Evolutionary conservation across 2,888 invertebrate genomes (phyloP), one percentile per base, ranked within the genome.

Genomic region (Geophilus truncorum): DNA sequence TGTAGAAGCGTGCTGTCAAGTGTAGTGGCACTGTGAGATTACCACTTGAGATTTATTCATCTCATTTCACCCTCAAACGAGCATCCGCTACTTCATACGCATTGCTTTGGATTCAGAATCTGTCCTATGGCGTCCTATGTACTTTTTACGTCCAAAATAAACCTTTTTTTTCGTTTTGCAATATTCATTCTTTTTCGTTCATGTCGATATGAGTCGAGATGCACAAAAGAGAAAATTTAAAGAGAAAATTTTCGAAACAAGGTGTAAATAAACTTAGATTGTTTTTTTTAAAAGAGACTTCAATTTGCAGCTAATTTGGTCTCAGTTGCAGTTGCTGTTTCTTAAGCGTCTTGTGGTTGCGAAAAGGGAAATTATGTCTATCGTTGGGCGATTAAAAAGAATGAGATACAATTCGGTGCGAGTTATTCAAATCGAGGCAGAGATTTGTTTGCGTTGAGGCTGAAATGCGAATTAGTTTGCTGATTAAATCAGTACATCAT

Each of bases 41-140:
- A 62, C 57, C 57, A 62, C 57, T 62, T 62, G 57, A 62, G 57
- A 62, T 62, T 62, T 62, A 62, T 62, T 62, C 57, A 62, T 62
- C 57, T 62, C 23, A 62, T 62, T 62, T 62, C 57, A 62, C 57
- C 57, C 57, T 62, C 57, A 23, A 23, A 62, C 21, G 57, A 62
- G 57, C 57, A 62, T 23, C 57, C 57, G 23, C 21, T 62, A 62
- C 21, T 40, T 40, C 40, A 40, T 40, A 62, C 57, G 21, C 57
- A 23, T 62, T 62, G 57, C 21, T 62, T 62, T 62, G 57, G 57
- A 62, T 23, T 62, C 57, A 62, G 23, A 62, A 18, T 23, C 21
- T 62, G 57, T 62, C 57, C 57, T 23, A 62, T 23, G 23, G 21
- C 57, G 57, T 62, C 57, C 57, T 23, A 62, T 62, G 57, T 23